phyloP scores from a whole-genome alignment of 2,888 invertebrate genomes.

The Ochropacha duplaris region DNA sequence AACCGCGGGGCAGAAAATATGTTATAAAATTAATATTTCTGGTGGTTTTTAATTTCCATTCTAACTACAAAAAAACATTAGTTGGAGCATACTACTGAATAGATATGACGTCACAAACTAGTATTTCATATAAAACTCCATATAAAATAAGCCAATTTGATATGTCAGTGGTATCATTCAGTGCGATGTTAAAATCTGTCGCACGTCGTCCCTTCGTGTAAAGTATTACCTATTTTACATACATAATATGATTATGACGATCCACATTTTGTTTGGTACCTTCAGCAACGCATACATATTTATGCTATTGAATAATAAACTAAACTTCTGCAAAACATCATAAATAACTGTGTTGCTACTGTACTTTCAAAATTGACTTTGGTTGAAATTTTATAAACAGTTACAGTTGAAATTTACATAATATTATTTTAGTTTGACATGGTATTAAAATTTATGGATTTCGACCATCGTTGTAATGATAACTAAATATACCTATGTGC shows the following conservation, averaged over 20 bases:
- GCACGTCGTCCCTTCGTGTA: too few relatives aligned
- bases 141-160: too few relatives aligned
- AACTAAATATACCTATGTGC: background rate
- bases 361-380: background rate
- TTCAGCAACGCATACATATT: background rate
- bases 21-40: too few relatives aligned
- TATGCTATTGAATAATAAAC: background rate
- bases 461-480: background rate
- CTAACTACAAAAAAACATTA: too few relatives aligned
- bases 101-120: too few relatives aligned
- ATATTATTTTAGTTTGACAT: background rate
- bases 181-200: too few relatives aligned
- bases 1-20: too few relatives aligned
- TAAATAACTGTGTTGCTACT: background rate
- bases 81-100: too few relatives aligned
- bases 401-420: background rate
- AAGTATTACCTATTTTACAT: background rate
- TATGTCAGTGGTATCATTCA: too few relatives aligned
- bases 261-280: constrained; percentile 1
- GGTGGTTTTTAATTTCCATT: too few relatives aligned
- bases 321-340: background rate
- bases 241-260: background rate
- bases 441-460: background rate
- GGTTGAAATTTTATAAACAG: background rate
- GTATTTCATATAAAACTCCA: too few relatives aligned